Evolutionary conservation across 2,797 vertebrate genomes (phyloP).

Genomic region (Acanthis flammea): DNA sequence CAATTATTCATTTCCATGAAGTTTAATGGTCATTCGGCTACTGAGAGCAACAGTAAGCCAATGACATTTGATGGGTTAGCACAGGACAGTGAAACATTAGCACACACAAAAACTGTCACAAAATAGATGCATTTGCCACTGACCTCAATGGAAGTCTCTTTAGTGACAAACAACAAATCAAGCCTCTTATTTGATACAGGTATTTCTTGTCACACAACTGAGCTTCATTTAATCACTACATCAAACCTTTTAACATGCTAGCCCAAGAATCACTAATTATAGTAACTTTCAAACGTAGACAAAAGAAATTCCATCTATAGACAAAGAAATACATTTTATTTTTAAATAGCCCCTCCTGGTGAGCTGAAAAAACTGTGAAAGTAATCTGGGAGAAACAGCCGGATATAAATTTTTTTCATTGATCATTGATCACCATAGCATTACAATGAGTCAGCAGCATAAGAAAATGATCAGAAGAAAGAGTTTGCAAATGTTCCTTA

Average conservation of each 20-base stretch:
- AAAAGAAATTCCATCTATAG: neutral
- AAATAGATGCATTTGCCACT: neutral
- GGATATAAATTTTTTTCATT: neutral
- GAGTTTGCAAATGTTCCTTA: neutral
- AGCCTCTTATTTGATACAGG: neutral
- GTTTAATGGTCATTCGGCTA: neutral
- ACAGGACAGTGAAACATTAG: neutral
- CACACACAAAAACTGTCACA: neutral
- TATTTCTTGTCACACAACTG: neutral
- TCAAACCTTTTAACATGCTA: neutral
- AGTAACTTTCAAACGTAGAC: neutral
- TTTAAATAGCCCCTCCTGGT: neutral
- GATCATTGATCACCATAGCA: neutral
- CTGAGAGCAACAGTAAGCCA: neutral
- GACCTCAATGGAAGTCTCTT: neutral
- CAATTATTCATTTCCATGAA: neutral
- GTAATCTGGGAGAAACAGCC: neutral
- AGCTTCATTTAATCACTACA: neutral
- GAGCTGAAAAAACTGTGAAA: neutral
- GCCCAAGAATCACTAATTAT: neutral
- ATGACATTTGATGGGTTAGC: neutral
- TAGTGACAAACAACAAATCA: neutral
- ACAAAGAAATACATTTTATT: neutral
- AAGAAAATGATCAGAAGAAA: neutral
- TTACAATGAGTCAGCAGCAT: neutral